These are phyloP conservation scores for Semnornis frantzii DNA, from an alignment of 2,113 vertebrate species.

Conservation along the genomic window DNA sequence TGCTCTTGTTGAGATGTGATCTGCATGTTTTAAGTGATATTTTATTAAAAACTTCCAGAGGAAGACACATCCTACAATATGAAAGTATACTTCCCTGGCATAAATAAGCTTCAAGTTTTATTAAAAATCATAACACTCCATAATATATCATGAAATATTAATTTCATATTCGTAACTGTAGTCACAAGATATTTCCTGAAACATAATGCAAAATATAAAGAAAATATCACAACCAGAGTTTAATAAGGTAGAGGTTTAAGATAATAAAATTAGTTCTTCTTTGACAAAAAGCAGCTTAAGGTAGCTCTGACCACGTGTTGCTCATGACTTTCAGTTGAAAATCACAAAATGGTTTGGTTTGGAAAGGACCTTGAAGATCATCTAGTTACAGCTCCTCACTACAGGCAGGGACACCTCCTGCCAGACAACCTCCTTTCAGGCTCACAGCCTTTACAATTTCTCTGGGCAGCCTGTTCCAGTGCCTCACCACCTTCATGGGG, in stretches of 20 bases:
- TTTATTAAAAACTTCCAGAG: conserved; percentile 18
- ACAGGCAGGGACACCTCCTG: no score
- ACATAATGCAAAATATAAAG: conserved; percentile 28
- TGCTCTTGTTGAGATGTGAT: neutral
- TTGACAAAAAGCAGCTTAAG: neutral
- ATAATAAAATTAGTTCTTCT: neutral
- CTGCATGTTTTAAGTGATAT: neutral
- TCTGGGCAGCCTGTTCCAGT: no score
- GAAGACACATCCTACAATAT: neutral
- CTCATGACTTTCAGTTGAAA: neutral
- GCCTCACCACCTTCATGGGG: no score
- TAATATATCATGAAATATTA: conserved; percentile 36
- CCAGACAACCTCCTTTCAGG: no score
- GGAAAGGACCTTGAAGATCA: no score
- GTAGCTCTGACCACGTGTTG: neutral
- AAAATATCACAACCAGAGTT: neutral
- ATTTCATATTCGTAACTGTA: conserved; percentile 17
- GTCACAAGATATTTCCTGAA: conserved; percentile 12
- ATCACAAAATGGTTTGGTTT: neutral
- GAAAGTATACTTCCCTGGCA: neutral
- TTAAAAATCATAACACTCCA: conserved; percentile 35
- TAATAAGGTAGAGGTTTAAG: conserved; percentile 19
- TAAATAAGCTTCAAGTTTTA: conserved; percentile 49
- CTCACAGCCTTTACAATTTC: no score
- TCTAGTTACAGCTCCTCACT: no score